Base-by-base conservation (phyloP, 2,113 vertebrate genomes). In the Oceanodroma tethys region DNA sequence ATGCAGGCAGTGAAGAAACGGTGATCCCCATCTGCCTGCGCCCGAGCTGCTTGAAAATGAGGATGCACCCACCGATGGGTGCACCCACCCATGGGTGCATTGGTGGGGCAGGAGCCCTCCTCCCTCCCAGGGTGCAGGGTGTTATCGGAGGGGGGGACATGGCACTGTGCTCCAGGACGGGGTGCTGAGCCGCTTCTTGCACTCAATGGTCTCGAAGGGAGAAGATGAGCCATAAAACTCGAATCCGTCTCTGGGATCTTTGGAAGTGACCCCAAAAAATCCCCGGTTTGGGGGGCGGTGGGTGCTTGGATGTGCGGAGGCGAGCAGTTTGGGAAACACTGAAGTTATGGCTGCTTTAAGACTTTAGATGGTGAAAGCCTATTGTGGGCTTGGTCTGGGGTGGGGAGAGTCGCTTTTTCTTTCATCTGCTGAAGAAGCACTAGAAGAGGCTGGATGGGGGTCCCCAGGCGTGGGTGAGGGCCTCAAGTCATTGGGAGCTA, bases 91-190 rank as follows among this genome's bases (percentile, higher is more conserved):
- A 1, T 0, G 17, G 42, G 25, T 34, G 48, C 3, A 0, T 2
- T 2, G 8, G 18, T 34, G 36, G 40, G 55, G 52, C 71, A 14
- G 79, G 66, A 88, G 14, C 29, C 53, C 5, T 32, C 16, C 8
- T 23, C 36, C 4, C 21, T 0, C n/a, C n/a, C n/a, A n/a, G 2
- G 20, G 20, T 45, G 9, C 53, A 23, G 81, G 7, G 5, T 7
- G 25, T 34, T 30, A 5, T 1, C 2, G 0, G 56, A 40, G 55
- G 3, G 9, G 13, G 45, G 8, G 5, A 10, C 0, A 0, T 5
- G 7, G 18, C 6, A 16, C 2, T 0, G 40, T 25, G 62, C 25
- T 65, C 12, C 4, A 4, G 45, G 34, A 59, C 0, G 1, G 0
- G 0, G 22, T 58, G 42, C 83, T 32, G 47, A 63, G 45, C 53